Evolutionary conservation across 2,888 invertebrate genomes (phyloP), one percentile per base, ranked within the genome.

Genomic region (Scrobipalpa atriplicella): DNA sequence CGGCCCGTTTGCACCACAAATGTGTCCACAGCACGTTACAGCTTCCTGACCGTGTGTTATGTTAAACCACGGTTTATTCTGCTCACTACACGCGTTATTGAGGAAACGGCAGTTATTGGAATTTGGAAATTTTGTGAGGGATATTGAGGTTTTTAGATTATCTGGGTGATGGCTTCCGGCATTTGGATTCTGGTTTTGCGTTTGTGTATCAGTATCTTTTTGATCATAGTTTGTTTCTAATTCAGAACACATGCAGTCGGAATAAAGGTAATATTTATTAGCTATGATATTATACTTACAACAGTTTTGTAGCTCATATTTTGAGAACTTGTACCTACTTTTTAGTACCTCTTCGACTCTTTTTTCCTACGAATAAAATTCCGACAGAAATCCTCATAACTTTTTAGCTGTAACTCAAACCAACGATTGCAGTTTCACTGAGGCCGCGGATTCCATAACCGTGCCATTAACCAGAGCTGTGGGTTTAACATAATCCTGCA

Each of bases 11-110:
- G 72, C 69, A 67, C 68, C 78, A 78, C 81, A 90, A 90, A 90
- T 87, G 76, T 84, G 87, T 91, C 85, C 78, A 72, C 90, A 76
- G 78, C 66, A 61, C 84, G 84, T 89, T 88, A 83, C 84, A 73
- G 85, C 80, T 86, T 90, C 92, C 91, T 58, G 85, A 87, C 80
- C 29, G 16, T 58, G 6, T 38, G 36, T 86, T 85, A 29, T 29
- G 29, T 82, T 81, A 78, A 78, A 78, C 82, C 83, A 81, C 76
- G 70, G 81, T 64, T 71, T 73, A 69, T 74, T 76, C 71, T 75
- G 72, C 73, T 75, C 72, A 67, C 68, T 72, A 70, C 76, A 77
- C 75, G 76, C 71, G 70, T 78, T 73, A 81, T 84, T 74, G 72
- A 80, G 84, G 85, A 85, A 86, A 79, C 74, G 72, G 72, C 77